phyloP scores from a whole-genome alignment of 2,888 invertebrate genomes.

The Tethea ocularis region DNA sequence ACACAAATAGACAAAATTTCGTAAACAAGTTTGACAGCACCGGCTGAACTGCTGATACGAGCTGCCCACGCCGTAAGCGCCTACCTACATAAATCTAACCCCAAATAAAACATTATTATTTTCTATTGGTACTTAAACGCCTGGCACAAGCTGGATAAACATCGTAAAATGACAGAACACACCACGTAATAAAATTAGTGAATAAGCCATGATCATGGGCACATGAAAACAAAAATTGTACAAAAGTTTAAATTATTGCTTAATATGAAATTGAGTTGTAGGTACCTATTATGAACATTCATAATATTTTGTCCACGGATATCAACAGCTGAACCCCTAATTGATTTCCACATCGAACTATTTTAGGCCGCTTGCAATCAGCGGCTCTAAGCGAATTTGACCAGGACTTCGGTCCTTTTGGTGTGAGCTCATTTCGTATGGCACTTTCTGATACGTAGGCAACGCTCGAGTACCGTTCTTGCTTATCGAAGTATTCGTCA shows the following conservation, averaged over 20 bases:
- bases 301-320: no score
- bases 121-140: slow-evolving; percentile 16
- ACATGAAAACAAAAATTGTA: background rate
- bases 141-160: slow-evolving; percentile 28
- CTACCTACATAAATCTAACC: slow-evolving; percentile 37
- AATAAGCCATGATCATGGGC: background rate
- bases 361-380: no score
- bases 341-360: no score
- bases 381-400: no score
- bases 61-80: slow-evolving; percentile 55
- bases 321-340: background rate
- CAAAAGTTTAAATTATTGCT: no score
- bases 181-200: background rate
- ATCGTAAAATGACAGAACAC: slow-evolving; percentile 18
- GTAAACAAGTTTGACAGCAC: slow-evolving; percentile 75
- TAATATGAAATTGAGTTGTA: no score
- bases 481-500: no score
- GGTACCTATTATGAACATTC: no score
- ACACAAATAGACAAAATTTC: slow-evolving; percentile 64
- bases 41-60: slow-evolving; percentile 44
- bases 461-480: no score
- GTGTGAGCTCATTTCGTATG: no score
- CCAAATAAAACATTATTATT: slow-evolving; percentile 49
- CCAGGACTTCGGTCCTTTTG: no score
- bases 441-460: no score